A percentile compares a stretch with the other conserved stretches of the same genome.
phyloP scores from a whole-genome alignment of 2,113 vertebrate genomes.

The Lanius collurio region DNA sequence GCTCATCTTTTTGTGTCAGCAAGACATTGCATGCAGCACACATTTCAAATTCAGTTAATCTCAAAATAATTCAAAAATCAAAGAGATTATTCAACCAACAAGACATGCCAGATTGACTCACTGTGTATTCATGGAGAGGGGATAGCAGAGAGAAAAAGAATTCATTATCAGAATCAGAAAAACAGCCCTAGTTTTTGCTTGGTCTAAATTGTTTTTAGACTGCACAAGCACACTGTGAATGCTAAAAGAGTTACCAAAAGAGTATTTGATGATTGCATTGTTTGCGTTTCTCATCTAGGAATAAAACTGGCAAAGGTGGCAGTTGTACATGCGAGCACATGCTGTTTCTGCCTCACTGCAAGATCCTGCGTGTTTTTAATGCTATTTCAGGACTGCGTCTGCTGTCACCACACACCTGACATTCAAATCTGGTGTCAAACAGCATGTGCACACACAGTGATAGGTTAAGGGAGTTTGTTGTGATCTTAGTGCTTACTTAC shows the following conservation, averaged over 20 bases:
- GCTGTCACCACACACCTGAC: neutral
- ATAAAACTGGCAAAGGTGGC: slow-evolving; percentile 1
- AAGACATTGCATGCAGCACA: slow-evolving; percentile 69
- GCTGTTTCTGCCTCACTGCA: neutral
- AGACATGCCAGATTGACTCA: slow-evolving; percentile 73
- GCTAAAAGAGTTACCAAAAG: slow-evolving; percentile 53
- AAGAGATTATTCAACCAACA: slow-evolving; percentile 80
- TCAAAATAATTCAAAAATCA: slow-evolving; percentile 83
- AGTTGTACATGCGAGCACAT: neutral
- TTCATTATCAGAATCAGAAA: slow-evolving; percentile 69
- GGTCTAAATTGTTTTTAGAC: slow-evolving; percentile 74
- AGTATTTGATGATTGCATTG: slow-evolving; percentile 46
- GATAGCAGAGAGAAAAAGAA: slow-evolving; percentile 53
- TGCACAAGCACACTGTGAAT: slow-evolving; percentile 53
- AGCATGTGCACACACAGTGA: neutral
- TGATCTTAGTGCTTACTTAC: neutral
- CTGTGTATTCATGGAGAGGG: slow-evolving; percentile 70
- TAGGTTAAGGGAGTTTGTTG: neutral
- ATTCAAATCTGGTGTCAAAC: neutral
- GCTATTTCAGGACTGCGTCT: neutral
- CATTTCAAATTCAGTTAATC: slow-evolving; percentile 83
- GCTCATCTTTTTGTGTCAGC: slow-evolving; percentile 74
- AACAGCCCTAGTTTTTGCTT: slow-evolving; percentile 60
- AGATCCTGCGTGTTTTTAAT: neutral
- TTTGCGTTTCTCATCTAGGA: slow-evolving; percentile 62